A percentile compares a stretch with the other conserved stretches of the same genome.
These are phyloP conservation scores for Muntiacus reevesi DNA, from an alignment of 2,113 vertebrate species.

Conservation along the genomic window DNA sequence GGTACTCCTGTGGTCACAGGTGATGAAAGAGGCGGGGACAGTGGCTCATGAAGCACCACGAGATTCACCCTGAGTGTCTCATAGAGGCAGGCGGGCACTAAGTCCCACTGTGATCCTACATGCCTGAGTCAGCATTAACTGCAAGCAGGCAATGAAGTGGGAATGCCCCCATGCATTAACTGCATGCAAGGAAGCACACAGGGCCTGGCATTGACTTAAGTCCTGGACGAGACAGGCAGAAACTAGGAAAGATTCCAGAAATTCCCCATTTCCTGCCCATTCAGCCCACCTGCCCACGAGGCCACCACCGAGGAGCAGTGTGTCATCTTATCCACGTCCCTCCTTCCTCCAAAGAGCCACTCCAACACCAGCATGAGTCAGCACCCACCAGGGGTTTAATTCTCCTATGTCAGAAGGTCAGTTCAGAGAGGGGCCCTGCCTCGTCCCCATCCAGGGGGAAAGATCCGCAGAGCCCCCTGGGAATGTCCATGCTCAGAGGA, in stretches of 20 bases:
- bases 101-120: not conserved
- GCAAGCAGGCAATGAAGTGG: not conserved
- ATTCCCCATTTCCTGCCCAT: not conserved
- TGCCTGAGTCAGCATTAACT: not conserved
- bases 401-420: slow-evolving; percentile 7
- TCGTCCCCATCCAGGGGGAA: slow-evolving; percentile 11
- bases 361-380: slow-evolving; percentile 22
- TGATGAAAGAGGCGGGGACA: not conserved
- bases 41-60: not conserved
- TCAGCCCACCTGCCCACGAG: not conserved
- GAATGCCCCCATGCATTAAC: not conserved
- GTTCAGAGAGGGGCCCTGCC: slow-evolving; percentile 45
- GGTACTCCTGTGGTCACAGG: no score
- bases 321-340: not conserved
- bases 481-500: slow-evolving; percentile 34
- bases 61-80: not conserved
- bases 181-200: not conserved
- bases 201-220: not conserved
- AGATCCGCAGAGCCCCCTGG: not conserved
- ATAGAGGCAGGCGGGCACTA: not conserved
- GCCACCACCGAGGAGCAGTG: not conserved
- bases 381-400: slow-evolving; percentile 74
- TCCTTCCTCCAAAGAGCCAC: slow-evolving; percentile 50
- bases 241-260: not conserved
- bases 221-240: not conserved